phyloP scores from a whole-genome alignment of 1,140 invertebrate species.

The Homarus americanus region DNA sequence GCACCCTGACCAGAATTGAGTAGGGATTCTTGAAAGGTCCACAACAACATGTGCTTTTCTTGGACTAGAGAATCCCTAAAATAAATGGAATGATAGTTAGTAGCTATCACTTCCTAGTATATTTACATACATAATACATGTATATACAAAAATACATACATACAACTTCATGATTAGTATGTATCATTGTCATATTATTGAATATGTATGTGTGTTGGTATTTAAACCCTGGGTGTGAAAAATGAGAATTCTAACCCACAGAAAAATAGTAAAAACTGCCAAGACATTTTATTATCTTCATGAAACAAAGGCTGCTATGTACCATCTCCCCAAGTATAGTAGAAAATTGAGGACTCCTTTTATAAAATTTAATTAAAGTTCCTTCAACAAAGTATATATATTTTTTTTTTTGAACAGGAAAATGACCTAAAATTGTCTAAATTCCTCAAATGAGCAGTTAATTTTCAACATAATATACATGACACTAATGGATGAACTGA shows the following conservation, averaged over 20 bases:
- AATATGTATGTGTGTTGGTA: conserved; percentile 55
- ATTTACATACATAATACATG: conserved; percentile 60
- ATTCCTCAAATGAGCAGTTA: background rate
- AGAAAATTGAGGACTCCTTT: conserved; percentile 1
- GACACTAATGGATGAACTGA: background rate
- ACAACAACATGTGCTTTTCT: conserved; percentile 21
- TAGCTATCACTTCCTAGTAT: conserved; percentile 42
- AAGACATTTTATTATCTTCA: background rate
- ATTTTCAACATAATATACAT: conserved; percentile 1
- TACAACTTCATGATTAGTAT: conserved; percentile 50
- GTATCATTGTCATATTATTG: conserved; percentile 66
- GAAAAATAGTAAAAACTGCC: conserved; percentile 12
- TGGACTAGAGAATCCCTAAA: conserved; percentile 36
- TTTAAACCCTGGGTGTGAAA: conserved; percentile 41
- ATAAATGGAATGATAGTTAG: conserved; percentile 36
- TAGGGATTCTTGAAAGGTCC: conserved; percentile 28
- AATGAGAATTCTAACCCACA: conserved; percentile 25
- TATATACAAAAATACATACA: conserved; percentile 70
- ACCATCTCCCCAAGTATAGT: conserved; percentile 1
- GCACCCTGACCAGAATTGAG: conserved; percentile 30
- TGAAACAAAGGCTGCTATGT: conserved; percentile 1
- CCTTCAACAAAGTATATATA: background rate
- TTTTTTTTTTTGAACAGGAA: background rate
- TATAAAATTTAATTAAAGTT: background rate
- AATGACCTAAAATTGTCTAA: background rate